phyloP scores from a whole-genome alignment of 2,888 invertebrate genomes.

The Orthosia gracilis region DNA sequence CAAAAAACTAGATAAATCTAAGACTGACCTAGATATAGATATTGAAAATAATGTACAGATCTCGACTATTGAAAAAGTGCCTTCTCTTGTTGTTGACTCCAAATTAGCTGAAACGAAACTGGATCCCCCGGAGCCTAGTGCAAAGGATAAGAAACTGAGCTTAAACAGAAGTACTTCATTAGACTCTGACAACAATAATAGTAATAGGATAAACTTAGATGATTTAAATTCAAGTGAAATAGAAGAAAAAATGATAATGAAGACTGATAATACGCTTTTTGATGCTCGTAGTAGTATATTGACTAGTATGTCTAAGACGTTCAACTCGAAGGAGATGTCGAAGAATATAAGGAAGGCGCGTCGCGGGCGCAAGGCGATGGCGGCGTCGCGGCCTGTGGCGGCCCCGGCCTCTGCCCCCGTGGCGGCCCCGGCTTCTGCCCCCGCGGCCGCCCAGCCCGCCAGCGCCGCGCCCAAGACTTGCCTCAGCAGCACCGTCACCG shows the following conservation, averaged over 20 bases:
- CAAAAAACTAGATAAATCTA: constrained; percentile 90
- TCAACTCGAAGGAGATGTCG: constrained; percentile 88
- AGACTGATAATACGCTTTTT: constrained; percentile 92
- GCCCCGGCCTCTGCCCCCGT: constrained; percentile 56
- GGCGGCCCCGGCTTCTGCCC: neutral
- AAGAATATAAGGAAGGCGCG: constrained; percentile 89
- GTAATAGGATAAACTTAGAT: constrained; percentile 89
- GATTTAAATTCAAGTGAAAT: constrained; percentile 89
- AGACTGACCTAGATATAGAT: constrained; percentile 91
- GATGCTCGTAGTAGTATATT: constrained; percentile 89
- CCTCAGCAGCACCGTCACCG: constrained; percentile 73
- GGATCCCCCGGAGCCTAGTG: constrained; percentile 81
- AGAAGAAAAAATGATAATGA: constrained; percentile 91
- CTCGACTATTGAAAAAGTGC: constrained; percentile 90
- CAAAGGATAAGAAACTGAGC: constrained; percentile 87
- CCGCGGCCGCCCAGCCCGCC: constrained; percentile 35
- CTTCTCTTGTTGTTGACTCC: constrained; percentile 87
- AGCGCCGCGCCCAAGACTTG: constrained; percentile 36
- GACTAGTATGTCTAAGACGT: constrained; percentile 90
- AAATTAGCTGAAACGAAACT: constrained; percentile 84
- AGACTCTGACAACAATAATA: constrained; percentile 91
- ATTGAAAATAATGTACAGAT: constrained; percentile 91
- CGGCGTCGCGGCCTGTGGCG: constrained; percentile 65
- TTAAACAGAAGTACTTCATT: constrained; percentile 90
- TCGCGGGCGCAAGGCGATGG: constrained; percentile 84